Percentiles rank a stretch among this genome's conserved stretches.
phyloP scores from a whole-genome alignment of 2,113 vertebrate genomes.

The Tricholaema leucomelas region DNA sequence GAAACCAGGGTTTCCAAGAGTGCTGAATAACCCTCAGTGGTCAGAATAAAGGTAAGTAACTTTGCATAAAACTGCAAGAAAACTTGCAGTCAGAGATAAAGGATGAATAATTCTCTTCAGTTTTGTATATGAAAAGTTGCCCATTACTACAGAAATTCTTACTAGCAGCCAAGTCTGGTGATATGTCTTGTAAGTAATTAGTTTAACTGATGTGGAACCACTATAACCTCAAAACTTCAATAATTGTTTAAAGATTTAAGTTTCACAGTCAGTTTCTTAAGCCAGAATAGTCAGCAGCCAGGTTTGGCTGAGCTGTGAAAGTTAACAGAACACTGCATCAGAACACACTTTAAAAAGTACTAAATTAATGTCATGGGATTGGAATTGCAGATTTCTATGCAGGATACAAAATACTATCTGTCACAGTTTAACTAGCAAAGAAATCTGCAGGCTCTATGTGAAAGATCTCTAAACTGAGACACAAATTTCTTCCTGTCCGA shows the following conservation, averaged over 20 bases:
- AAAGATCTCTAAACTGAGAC: conserved; percentile 16
- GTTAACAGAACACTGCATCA: conserved; percentile 39
- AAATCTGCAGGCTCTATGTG: background rate
- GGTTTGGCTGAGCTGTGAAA: conserved; percentile 45
- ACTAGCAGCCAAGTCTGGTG: conserved; percentile 1
- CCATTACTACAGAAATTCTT: conserved; percentile 19
- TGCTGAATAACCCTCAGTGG: background rate
- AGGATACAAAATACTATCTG: conserved; percentile 2
- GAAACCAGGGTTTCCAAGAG: background rate
- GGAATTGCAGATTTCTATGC: background rate
- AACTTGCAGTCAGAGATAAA: background rate
- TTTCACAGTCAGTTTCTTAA: conserved; percentile 50
- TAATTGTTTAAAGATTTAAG: conserved; percentile 63
- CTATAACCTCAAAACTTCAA: conserved; percentile 30
- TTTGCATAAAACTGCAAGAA: background rate
- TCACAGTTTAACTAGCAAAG: conserved; percentile 30
- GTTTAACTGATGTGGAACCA: conserved; percentile 55
- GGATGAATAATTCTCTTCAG: background rate
- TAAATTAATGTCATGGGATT: background rate
- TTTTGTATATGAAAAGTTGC: background rate
- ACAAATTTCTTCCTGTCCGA: conserved; percentile 5
- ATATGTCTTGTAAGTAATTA: conserved; percentile 32
- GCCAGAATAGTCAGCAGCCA: conserved; percentile 26
- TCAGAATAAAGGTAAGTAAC: background rate
- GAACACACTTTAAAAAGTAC: conserved; percentile 25